These are phyloP conservation scores for Spea hammondii DNA, from an alignment of 2,797 vertebrate species.

Conservation along the genomic window DNA sequence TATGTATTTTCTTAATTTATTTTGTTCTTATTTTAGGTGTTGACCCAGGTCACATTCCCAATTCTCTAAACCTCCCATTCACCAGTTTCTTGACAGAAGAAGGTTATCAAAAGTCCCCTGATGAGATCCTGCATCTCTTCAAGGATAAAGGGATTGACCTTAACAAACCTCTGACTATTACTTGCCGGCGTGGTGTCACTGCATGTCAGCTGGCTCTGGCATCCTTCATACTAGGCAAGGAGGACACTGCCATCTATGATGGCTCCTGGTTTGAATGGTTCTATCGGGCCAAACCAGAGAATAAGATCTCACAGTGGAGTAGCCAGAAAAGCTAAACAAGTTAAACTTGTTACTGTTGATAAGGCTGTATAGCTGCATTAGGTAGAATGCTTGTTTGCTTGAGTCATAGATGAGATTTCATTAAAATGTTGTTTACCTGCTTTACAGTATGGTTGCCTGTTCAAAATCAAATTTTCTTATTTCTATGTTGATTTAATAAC, in stretches of 20 bases:
- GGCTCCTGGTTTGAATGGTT: slow-evolving; percentile 96
- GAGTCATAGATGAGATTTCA: too few species aligned
- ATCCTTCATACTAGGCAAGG: slow-evolving; percentile 83
- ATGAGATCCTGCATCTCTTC: slow-evolving; percentile 78
- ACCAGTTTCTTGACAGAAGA: slow-evolving; percentile 75
- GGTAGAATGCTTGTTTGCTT: background rate
- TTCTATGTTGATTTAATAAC: too few species aligned
- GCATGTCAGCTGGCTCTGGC: slow-evolving; percentile 86
- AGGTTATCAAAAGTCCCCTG: slow-evolving; percentile 74
- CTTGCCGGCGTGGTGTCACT: slow-evolving; percentile 89
- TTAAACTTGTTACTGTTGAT: background rate
- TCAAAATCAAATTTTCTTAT: too few species aligned
- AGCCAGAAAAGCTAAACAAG: slow-evolving; percentile 7
- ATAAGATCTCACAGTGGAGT: slow-evolving; percentile 75
- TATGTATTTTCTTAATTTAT: background rate
- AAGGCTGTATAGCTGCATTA: too few species aligned
- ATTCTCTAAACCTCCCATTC: slow-evolving; percentile 86
- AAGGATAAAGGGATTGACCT: slow-evolving; percentile 78
- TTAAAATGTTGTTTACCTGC: too few species aligned
- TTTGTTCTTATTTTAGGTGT: slow-evolving; percentile 65
- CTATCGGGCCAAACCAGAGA: slow-evolving; percentile 72
- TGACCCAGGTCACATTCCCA: slow-evolving; percentile 83
- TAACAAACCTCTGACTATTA: slow-evolving; percentile 72
- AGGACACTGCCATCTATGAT: slow-evolving; percentile 81
- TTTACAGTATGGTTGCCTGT: too few species aligned